phyloP scores from a whole-genome alignment of 1,140 invertebrate species.

The Aphelenchoides fujianensis region DNA sequence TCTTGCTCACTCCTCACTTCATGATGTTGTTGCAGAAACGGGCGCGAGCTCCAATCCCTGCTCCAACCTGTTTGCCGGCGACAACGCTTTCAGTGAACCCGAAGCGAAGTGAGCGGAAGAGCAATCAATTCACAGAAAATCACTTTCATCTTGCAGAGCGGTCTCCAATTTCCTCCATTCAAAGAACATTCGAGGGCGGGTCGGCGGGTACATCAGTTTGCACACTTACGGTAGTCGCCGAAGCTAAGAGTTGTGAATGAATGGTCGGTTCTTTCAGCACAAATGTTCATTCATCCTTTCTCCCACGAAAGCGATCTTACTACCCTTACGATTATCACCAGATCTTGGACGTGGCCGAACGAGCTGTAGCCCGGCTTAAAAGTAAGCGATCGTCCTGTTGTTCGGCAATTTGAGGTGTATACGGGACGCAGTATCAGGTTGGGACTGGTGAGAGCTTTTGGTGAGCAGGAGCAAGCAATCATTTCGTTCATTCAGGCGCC shows the following conservation, averaged over 20 bases:
- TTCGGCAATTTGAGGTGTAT: no score
- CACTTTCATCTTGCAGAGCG: slow-evolving; percentile 41
- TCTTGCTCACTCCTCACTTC: no score
- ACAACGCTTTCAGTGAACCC: slow-evolving; percentile 58
- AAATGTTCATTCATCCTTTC: slow-evolving; percentile 54
- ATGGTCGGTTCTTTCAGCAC: background rate
- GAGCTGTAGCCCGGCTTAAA: slow-evolving; percentile 41
- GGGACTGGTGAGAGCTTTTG: no score
- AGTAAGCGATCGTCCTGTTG: no score
- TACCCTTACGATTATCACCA: slow-evolving; percentile 48
- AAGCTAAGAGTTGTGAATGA: background rate
- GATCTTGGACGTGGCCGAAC: slow-evolving; percentile 37
- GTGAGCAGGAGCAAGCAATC: no score
- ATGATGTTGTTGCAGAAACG: slow-evolving; percentile 50
- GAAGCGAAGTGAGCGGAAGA: slow-evolving; percentile 42
- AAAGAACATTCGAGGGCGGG: slow-evolving; percentile 33
- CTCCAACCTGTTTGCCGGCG: slow-evolving; percentile 59
- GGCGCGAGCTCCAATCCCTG: slow-evolving; percentile 57
- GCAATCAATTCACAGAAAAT: no score
- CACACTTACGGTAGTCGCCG: slow-evolving; percentile 46
- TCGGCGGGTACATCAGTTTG: slow-evolving; percentile 51
- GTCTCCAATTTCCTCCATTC: slow-evolving; percentile 43
- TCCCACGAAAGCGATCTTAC: slow-evolving; percentile 33
- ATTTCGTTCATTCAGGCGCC: no score
- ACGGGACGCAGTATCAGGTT: slow-evolving; percentile 52